phyloP scores from a whole-genome alignment of 2,113 vertebrate genomes.

The Cervus canadensis region DNA sequence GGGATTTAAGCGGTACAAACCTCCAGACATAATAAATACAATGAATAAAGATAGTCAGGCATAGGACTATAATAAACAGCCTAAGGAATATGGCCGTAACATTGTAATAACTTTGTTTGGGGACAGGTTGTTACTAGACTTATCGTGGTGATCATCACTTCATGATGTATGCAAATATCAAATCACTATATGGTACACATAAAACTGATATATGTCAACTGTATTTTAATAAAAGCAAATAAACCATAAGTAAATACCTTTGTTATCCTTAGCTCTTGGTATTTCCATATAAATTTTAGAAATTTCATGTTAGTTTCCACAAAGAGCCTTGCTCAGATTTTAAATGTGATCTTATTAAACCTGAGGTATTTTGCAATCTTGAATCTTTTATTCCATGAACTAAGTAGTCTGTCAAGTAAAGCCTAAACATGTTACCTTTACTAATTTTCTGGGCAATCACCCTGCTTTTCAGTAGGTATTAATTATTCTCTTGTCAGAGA shows the following conservation, averaged over 20 bases:
- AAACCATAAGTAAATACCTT: neutral
- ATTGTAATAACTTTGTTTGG: neutral
- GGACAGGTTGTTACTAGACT: neutral
- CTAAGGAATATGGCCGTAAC: neutral
- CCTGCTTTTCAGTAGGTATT: neutral
- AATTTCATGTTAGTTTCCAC: neutral
- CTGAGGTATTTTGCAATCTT: neutral
- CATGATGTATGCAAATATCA: neutral
- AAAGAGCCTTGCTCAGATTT: neutral
- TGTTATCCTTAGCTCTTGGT: neutral
- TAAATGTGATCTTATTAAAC: neutral
- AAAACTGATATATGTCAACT: neutral
- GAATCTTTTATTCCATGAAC: neutral
- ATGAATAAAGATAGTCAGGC: neutral
- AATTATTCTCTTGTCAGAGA: neutral
- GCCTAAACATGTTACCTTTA: neutral
- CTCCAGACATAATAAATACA: neutral
- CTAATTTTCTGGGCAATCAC: neutral
- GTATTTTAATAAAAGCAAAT: neutral
- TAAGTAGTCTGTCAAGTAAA: neutral
- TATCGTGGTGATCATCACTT: neutral
- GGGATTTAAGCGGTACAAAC: rapidly evolving
- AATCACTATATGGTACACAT: neutral
- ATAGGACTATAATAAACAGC: neutral
- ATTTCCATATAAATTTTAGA: slow-evolving; percentile 8